A percentile compares a stretch with the other conserved stretches of the same genome.
Conservation (phyloP, 2,797 vertebrate genomes). For the Hyperoplus immaculatus region DNA sequence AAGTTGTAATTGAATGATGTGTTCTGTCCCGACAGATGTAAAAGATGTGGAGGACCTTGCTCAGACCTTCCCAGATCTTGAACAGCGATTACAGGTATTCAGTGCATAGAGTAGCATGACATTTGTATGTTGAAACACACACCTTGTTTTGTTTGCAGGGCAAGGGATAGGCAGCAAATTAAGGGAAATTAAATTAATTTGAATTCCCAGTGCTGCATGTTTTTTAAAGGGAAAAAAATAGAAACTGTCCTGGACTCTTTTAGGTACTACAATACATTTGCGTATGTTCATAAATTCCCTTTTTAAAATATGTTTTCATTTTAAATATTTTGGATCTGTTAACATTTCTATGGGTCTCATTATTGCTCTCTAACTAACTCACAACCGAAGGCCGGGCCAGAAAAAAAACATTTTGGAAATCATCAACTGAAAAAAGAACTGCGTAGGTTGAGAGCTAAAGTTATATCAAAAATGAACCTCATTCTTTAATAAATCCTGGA, state of each 20-base stretch:
- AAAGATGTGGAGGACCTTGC: slow-evolving; percentile 89
- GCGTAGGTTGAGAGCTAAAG: background rate
- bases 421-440: background rate
- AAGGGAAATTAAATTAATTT: background rate
- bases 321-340: background rate
- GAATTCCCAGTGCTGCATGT: background rate
- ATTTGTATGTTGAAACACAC: background rate
- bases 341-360: background rate
- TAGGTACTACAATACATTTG: no score
- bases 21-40: slow-evolving; percentile 73
- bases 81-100: slow-evolving; percentile 94
- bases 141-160: background rate
- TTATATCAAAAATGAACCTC: background rate
- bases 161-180: background rate
- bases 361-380: background rate
- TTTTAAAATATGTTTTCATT: slow-evolving; percentile 11
- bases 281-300: background rate
- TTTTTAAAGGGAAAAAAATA: background rate
- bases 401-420: background rate
- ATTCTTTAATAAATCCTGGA: background rate
- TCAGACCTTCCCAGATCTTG: slow-evolving; percentile 92
- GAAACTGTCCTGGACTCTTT: background rate
- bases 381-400: background rate
- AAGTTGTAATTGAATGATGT: slow-evolving; percentile 22
- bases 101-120: background rate